Base-by-base conservation (phyloP, 2,113 vertebrate genomes). In the Pachycephala philippinensis region DNA sequence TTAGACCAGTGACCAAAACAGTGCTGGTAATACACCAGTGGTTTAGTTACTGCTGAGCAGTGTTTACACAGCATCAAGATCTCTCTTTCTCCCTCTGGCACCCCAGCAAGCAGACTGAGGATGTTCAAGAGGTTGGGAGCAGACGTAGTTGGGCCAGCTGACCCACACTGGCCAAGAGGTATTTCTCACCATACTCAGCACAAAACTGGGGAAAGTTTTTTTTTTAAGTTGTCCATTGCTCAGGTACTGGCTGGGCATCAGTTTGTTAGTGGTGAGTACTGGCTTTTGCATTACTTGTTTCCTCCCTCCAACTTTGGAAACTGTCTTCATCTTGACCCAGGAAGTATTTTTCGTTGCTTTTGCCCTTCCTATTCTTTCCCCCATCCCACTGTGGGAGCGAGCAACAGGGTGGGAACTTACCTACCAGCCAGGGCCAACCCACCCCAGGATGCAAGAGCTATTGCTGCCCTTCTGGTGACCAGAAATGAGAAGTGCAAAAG, bases 311-410 rank as follows among this genome's bases (percentile, higher is more conserved):
- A 6, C 13, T 76, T 47, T 59, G 0, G 4, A 39, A 82, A 70
- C 23, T 12, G 6, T 28, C 45, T 65, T 81, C 37, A 60, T 19
- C 33, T 78, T 63, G n/a, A 63, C 3, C 18, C 31, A 50, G 6
- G 14, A 50, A 45, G 9, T 30, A 14, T 28, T 57, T 60, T 50
- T 45, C 15, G 31, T 59, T 69, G 52, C 11, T 50, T 90, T 45
- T 82, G 33, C 33, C 17, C 17, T 74, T 84, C 28, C 30, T 66
- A 1, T 40, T 78, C 52, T 78, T 42, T 79, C 37, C 9, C 6
- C 7, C 17, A 54, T 37, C 2, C 23, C 65, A 33, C 11, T 33
- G 35, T 4, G 5, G 20, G 4, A 72, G 30, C 0, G 1, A 87
- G n/a, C 1, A 9, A 61, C 39, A 63, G 4, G 2, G 15, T 14